Conservation (phyloP, 2,888 invertebrate genomes). For the Agrotis segetum region DNA sequence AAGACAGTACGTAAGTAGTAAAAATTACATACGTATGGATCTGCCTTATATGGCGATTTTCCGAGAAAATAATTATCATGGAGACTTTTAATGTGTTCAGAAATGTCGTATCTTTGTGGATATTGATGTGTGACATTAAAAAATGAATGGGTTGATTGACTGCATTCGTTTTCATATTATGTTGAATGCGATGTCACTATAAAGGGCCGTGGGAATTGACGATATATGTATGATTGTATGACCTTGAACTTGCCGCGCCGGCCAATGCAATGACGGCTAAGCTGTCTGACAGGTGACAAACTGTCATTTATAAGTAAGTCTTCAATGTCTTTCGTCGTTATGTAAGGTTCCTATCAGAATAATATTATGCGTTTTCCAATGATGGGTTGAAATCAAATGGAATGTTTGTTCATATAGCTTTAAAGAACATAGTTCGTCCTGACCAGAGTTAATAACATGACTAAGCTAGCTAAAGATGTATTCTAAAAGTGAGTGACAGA, state of each 20-base stretch:
- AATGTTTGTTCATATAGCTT: background rate
- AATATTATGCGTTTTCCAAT: background rate
- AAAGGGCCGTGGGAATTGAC: conserved; percentile 63
- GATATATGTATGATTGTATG: conserved; percentile 24
- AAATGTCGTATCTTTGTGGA: conserved; percentile 43
- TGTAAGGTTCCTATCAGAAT: conserved; percentile 21
- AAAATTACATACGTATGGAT: too few species aligned
- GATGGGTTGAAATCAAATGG: background rate
- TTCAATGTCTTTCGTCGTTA: conserved; percentile 34
- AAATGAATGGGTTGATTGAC: conserved; percentile 45
- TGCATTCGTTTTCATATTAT: conserved; percentile 28
- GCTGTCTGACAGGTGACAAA: conserved; percentile 46
- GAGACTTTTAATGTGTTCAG: conserved; percentile 59
- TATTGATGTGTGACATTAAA: conserved; percentile 32
- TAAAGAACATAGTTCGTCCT: background rate
- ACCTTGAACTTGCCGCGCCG: conserved; percentile 54
- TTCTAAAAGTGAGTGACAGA: too few species aligned
- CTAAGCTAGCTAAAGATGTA: background rate
- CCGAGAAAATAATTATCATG: conserved; percentile 77
- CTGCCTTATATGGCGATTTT: conserved; percentile 64
- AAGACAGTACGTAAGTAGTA: too few species aligned
- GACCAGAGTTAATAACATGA: background rate
- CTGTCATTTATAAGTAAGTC: conserved; percentile 22
- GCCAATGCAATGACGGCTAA: conserved; percentile 24
- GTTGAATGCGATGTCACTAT: conserved; percentile 46